Percentiles rank a stretch among this genome's conserved stretches.
Conservation (phyloP, 2,113 vertebrate genomes). For the Malurus alboscapulatus region DNA sequence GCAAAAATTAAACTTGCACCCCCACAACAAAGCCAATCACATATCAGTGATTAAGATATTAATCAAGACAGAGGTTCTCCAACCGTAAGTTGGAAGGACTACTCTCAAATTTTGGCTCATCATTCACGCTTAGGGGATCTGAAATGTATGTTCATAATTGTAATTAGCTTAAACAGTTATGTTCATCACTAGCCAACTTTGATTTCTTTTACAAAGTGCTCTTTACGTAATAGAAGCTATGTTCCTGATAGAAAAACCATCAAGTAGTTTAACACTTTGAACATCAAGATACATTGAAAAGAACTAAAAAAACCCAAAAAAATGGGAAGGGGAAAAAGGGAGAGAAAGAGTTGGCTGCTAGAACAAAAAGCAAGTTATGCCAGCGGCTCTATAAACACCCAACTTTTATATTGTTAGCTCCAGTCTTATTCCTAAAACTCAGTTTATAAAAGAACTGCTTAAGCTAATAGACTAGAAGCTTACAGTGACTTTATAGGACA, state of each 20-base stretch:
- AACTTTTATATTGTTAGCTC: neutral
- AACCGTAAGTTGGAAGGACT: slow-evolving; percentile 63
- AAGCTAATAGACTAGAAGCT: slow-evolving; percentile 22
- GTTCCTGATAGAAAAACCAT: slow-evolving; percentile 60
- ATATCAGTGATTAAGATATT: slow-evolving; percentile 54
- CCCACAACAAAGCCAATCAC: slow-evolving; percentile 38
- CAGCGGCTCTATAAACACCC: slow-evolving; percentile 3
- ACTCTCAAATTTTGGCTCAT: slow-evolving; percentile 64
- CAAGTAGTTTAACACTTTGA: slow-evolving; percentile 69
- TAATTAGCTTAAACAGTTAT: slow-evolving; percentile 31
- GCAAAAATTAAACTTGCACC: neutral
- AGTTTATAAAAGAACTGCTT: neutral
- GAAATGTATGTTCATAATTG: slow-evolving; percentile 41
- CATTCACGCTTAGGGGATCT: slow-evolving; percentile 45
- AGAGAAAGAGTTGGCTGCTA: slow-evolving; percentile 29
- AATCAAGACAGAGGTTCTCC: slow-evolving; percentile 60
- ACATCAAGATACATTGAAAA: slow-evolving; percentile 53
- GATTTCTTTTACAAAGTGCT: slow-evolving; percentile 77
- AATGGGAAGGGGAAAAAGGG: neutral
- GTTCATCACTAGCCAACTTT: slow-evolving; percentile 65
- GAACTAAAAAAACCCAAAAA: neutral
- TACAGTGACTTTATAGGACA: slow-evolving; percentile 38
- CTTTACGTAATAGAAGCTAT: slow-evolving; percentile 74
- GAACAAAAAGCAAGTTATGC: slow-evolving; percentile 33
- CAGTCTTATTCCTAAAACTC: slow-evolving; percentile 22